Percentiles rank a stretch among this genome's conserved stretches.
Conservation (phyloP, 1,140 invertebrate species). For the Plodia interpunctella region DNA sequence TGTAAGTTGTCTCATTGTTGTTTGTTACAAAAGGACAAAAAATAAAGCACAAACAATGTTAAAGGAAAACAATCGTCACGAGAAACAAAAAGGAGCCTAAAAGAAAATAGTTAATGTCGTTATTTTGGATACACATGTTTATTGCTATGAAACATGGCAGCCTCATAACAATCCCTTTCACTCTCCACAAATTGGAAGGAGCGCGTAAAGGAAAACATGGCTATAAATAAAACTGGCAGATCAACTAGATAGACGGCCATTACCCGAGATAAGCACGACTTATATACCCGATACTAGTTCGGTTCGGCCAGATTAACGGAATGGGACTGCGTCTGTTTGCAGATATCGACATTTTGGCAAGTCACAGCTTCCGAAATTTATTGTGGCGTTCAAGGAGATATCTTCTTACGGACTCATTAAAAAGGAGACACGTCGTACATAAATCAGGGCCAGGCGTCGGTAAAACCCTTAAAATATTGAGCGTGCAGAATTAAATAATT, state of each 20-base stretch:
- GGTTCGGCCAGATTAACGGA: conserved; percentile 65
- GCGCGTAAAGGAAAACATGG: conserved; percentile 74
- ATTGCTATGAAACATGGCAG: conserved; percentile 74
- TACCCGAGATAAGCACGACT: conserved; percentile 70
- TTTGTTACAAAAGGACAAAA: conserved; percentile 16
- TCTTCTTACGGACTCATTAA: conserved; percentile 76
- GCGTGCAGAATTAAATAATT: neutral
- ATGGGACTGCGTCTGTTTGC: conserved; percentile 65
- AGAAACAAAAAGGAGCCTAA: conserved; percentile 46
- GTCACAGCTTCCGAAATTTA: conserved; percentile 67
- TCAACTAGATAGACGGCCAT: conserved; percentile 74
- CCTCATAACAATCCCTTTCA: conserved; percentile 75
- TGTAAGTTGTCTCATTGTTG: conserved; percentile 11
- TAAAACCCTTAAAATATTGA: neutral
- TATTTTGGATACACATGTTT: conserved; percentile 75
- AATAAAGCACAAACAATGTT: conserved; percentile 32
- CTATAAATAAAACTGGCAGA: conserved; percentile 75
- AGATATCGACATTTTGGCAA: conserved; percentile 71
- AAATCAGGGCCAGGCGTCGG: conserved; percentile 63
- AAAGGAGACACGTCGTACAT: conserved; percentile 75
- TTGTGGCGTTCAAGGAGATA: conserved; percentile 67
- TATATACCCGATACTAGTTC: conserved; percentile 62
- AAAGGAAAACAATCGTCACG: conserved; percentile 51
- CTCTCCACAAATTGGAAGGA: conserved; percentile 74
- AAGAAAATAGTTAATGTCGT: conserved; percentile 69